These are phyloP conservation scores for Zaprionus ghesquierei DNA, from an alignment of 1,140 invertebrate species.

Conservation along the genomic window DNA sequence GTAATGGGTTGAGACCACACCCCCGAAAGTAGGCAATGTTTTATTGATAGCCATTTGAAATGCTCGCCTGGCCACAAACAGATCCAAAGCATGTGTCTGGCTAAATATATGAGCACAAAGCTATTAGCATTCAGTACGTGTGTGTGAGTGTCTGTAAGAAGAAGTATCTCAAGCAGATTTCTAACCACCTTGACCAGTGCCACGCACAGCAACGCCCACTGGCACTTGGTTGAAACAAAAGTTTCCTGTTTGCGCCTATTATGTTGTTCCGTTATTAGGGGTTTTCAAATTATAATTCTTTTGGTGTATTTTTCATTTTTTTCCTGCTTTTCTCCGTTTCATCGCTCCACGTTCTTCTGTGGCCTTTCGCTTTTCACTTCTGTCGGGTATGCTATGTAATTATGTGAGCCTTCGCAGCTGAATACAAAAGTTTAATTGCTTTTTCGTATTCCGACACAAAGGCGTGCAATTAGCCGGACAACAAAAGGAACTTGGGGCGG, in stretches of 20 bases:
- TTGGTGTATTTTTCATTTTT: conserved; percentile 18
- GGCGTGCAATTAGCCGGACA: conserved; percentile 57
- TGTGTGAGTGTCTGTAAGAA: background rate
- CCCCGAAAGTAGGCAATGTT: conserved; percentile 59
- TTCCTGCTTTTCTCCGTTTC: conserved; percentile 39
- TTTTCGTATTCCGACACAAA: conserved; percentile 64
- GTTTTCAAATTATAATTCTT: conserved; percentile 60
- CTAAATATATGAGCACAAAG: conserved; percentile 21
- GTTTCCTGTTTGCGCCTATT: conserved; percentile 30
- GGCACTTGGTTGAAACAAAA: conserved; percentile 5
- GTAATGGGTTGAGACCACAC: conserved; percentile 43
- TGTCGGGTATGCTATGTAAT: conserved; percentile 41
- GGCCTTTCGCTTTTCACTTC: background rate
- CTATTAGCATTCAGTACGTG: conserved; percentile 26
- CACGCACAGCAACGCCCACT: conserved; percentile 28
- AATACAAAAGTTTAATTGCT: conserved; percentile 69
- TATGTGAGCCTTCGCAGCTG: conserved; percentile 61
- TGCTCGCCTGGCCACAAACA: conserved; percentile 12
- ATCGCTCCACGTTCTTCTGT: conserved; percentile 1
- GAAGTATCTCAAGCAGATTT: background rate
- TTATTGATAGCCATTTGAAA: conserved; percentile 65
- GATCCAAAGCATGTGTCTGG: conserved; percentile 32
- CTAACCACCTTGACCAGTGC: background rate
- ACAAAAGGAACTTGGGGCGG: conserved; percentile 26
- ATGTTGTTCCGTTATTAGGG: conserved; percentile 46